Evolutionary conservation across 37 sponge, comb jelly and placozoan genomes (phyloP), one percentile per base, ranked within the genome.

Genomic region (Ianthella basta): DNA sequence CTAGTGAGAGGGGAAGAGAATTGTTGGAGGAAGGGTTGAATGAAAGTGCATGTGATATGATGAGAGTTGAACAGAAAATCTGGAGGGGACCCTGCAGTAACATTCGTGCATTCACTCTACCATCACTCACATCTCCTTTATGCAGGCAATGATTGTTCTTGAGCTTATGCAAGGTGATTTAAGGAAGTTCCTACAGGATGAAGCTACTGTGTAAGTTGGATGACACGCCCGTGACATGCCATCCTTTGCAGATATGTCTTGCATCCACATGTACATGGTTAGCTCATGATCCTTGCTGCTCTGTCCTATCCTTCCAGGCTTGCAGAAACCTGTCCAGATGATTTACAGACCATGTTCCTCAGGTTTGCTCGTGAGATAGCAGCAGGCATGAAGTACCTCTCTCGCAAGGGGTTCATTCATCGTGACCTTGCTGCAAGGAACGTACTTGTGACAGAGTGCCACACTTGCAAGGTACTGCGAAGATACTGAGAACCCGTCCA

Each of bases 91-190:
- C 3, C 50, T 10, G 50, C 8, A 8, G 50, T 3, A 44, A 10
- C 8, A 8, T 8, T 10, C 50, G 8, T 3, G 3, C 50, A 44
- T 44, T 44, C 8, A 44, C 50, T n/a, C n/a, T n/a, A n/a, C n/a
- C n/a, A n/a, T n/a, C n/a, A n/a, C n/a, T n/a, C 50, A 44, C 50
- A 3, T 10, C 50, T 8, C 50, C 8, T 44, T 38, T 53, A 35
- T 70, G 21, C 75, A 91, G 91, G 87, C 80, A 15, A 67, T 91
- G 77, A 80, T 91, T 8, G 67, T 91, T 0, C 79, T 91, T 65
- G 91, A 91, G 82, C 80, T 83, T 60, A 82, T 91, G 85, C 39
- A 33, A 44, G 91, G 91, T 32, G 91, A 91, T 55, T 38, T 91
- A 61, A 83, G 80, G 33, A 79, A 83, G 27, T 91, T 79, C 35